Percentiles rank a stretch among this genome's conserved stretches.
Evolutionary conservation across 2,797 vertebrate genomes (phyloP).

Genomic region (Urophycis tenuis): DNA sequence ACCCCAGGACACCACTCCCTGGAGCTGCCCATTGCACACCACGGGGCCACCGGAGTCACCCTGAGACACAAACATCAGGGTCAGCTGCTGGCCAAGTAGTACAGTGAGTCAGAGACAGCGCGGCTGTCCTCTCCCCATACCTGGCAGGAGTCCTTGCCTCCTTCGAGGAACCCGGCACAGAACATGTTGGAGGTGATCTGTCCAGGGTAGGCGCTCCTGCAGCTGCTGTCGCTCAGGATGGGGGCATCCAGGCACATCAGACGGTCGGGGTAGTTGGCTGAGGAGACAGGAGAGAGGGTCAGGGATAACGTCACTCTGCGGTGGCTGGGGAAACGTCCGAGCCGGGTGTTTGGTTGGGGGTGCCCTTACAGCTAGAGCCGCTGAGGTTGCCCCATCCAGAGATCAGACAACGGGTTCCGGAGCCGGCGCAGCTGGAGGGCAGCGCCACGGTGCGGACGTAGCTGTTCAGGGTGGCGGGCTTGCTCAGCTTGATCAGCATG

Average conservation of each 20-base stretch:
- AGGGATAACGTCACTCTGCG: neutral
- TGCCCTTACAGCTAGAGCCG: slow-evolving; percentile 68
- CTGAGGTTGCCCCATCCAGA: slow-evolving; percentile 81
- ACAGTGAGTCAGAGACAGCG: neutral
- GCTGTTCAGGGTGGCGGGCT: slow-evolving; percentile 51
- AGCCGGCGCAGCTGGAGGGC: slow-evolving; percentile 63
- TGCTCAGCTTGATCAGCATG: slow-evolving; percentile 74
- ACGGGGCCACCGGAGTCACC: slow-evolving; percentile 75
- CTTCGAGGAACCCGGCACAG: slow-evolving; percentile 77
- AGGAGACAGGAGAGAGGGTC: neutral
- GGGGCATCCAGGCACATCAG: slow-evolving; percentile 77
- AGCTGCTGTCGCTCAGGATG: slow-evolving; percentile 69
- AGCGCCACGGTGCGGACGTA: slow-evolving; percentile 64
- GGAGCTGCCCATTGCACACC: slow-evolving; percentile 66
- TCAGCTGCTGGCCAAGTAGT: neutral
- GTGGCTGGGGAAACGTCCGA: neutral
- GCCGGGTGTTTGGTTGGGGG: neutral
- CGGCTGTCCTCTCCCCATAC: slow-evolving; percentile 46
- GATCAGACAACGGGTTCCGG: slow-evolving; percentile 72
- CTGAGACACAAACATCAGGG: slow-evolving; percentile 43
- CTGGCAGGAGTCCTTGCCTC: slow-evolving; percentile 85
- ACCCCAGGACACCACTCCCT: slow-evolving; percentile 78
- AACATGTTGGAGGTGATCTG: slow-evolving; percentile 78
- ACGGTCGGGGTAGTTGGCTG: slow-evolving; percentile 55
- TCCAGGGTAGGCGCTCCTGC: slow-evolving; percentile 69